Evolutionary conservation across 2,888 invertebrate species (phyloP), one percentile per base, ranked within the genome.

Genomic region (Pseudococcus longispinus): DNA sequence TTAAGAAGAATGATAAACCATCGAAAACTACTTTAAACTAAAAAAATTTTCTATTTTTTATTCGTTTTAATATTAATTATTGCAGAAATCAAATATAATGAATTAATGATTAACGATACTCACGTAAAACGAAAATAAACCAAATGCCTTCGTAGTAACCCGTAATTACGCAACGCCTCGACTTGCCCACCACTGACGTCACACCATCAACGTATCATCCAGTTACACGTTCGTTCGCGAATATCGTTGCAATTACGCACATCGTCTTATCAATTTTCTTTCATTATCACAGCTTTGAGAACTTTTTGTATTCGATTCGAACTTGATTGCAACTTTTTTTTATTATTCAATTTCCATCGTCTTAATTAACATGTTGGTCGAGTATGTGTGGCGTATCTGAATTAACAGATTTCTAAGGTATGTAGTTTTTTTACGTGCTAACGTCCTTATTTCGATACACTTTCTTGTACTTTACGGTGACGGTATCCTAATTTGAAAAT

Each of bases 221-320:
- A 65, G 65, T 65, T 26, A 26, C 26, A 11, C 51, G 5, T 37
- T 37, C 20, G 20, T 60, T 60, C 0, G 8, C 37, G 9, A 5
- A 60, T 6, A 23, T 60, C 60, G 60, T 20, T n/a, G 20, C 60
- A 23, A 20, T 60, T 65, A 65, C 65, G 65, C 51, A 18, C 51
- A n/a, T 51, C 51, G 51, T 65, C 65, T 65, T 65, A 65, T 65
- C 65, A 65, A 65, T 65, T 65, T 65, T 65, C n/a, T 51, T 51
- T 51, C 51, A 51, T 51, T 65, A 65, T 65, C 65, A 65, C 23
- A 65, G 26, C 18, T 65, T 65, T 65, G 11, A 13, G n/a, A 51
- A 51, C 55, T 55, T 55, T 55, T 55, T n/a, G n/a, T 55, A 55
- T n/a, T 55, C 55, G 55, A 55, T n/a, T 55, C 55, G 55, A 55